Base-by-base conservation (phyloP, 2,888 invertebrate species). In the Capitulum mitella region DNA sequence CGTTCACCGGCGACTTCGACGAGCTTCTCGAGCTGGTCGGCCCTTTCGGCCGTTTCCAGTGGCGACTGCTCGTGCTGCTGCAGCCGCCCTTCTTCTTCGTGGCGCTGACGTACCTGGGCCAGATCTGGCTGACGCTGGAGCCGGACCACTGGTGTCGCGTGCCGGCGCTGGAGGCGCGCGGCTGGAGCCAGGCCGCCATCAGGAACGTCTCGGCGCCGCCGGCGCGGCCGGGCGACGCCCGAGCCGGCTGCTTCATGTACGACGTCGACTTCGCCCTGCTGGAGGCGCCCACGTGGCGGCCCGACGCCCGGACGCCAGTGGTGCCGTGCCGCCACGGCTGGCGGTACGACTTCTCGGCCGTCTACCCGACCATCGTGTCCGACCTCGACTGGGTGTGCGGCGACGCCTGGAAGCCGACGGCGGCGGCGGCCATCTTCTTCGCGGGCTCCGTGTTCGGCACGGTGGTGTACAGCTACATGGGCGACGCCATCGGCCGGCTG, bases 331-430 rank as follows among this genome's bases (percentile, higher is more conserved):
- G 87, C 79, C 83, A 89, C 82, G 94, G 93, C 14, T 96, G 94
- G 95, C 92, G 93, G 83, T 95, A 93, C 84, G 92, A 95, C 84
- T 89, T 89, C 81, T 91, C 91, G 0, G 92, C 92, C 54, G 95
- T 94, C 0, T 93, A 94, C 83, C 86, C 89, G 12, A 94, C 95
- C 10, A 91, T 96, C 70, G 92, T 95, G 43, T 92, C 94, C 0
- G 86, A 93, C 92, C 86, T 92, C 84, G 91, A 92, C 84, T 95
- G 95, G 95, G 95, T 95, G 64, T 95, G 95, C 84, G 92, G 93
- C 8, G 89, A 92, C 80, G 91, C 91, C 79, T 91, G 92, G 78
- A 85, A 92, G 78, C 91, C 93, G 0, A 91, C 92, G 0, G 89
- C 92, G 16, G 92, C 94, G 0, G 93, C 94, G 84, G 92, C 94